Conservation (phyloP, 2,113 vertebrate species). For the Blennius ocellaris region DNA sequence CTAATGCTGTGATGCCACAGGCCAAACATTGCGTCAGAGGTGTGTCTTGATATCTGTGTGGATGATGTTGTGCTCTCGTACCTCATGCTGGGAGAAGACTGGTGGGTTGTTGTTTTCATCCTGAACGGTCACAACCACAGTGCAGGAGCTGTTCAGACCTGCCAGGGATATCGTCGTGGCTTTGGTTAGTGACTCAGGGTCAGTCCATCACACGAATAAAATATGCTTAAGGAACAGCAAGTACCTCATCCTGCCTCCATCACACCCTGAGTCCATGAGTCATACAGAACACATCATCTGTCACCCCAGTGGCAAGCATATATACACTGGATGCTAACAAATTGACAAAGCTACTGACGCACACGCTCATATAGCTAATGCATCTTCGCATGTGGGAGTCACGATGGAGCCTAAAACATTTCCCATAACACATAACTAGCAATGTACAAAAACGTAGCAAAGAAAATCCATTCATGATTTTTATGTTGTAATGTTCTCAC, state of each 20-base stretch:
- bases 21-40: neutral
- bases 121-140: conserved; percentile 71
- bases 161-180: conserved; percentile 60
- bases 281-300: conserved; percentile 50
- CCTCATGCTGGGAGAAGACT: conserved; percentile 81
- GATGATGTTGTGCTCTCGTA: conserved; percentile 38
- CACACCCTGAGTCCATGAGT: conserved; percentile 57
- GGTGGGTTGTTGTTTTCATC: conserved; percentile 84
- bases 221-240: conserved; percentile 50
- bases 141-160: conserved; percentile 82
- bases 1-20: conserved; percentile 11
- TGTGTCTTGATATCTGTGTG: neutral
- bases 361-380: neutral
- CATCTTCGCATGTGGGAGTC: neutral
- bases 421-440: neutral
- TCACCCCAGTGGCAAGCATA: conserved; percentile 25
- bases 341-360: conserved; percentile 7
- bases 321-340: conserved; percentile 1
- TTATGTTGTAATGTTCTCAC: too few relatives aligned
- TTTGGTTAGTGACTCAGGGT: conserved; percentile 68
- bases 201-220: conserved; percentile 45
- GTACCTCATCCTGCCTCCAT: conserved; percentile 50
- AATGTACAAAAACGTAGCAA: neutral
- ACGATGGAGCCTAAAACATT: neutral
- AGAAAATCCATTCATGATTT: too few relatives aligned